phyloP scores from a whole-genome alignment of 2,113 vertebrate genomes.

The Nesoenas mayeri region DNA sequence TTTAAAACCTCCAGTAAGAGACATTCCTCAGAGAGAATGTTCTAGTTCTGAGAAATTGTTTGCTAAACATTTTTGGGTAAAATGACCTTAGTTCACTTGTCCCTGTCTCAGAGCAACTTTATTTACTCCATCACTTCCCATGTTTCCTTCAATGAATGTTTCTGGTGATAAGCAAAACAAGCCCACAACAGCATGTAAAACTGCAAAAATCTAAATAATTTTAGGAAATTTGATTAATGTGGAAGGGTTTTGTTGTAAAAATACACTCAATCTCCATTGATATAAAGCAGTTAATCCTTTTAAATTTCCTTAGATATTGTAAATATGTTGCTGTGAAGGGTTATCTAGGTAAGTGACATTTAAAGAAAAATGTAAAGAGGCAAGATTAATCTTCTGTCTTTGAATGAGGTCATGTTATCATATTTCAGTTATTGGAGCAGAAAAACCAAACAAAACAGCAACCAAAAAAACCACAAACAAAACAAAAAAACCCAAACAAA shows the following conservation, averaged over 20 bases:
- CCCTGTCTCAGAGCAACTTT: background rate
- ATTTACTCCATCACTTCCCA: background rate
- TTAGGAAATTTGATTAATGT: background rate
- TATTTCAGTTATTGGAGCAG: background rate
- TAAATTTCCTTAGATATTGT: background rate
- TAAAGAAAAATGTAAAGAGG: background rate
- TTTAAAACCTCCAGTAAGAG: background rate
- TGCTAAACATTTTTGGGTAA: background rate
- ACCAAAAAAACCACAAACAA: background rate
- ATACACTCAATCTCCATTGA: background rate
- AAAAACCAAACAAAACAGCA: background rate
- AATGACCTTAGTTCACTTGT: background rate
- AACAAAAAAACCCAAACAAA: too few relatives aligned
- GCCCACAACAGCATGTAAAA: background rate
- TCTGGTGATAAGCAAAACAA: background rate
- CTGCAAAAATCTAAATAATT: background rate
- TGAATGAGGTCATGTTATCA: background rate
- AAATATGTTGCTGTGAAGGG: background rate
- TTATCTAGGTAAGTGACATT: background rate
- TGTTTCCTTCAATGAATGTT: background rate
- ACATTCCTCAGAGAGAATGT: background rate
- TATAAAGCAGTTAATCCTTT: background rate
- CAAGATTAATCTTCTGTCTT: background rate
- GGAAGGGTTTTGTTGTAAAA: background rate
- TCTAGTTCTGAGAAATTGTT: background rate